Evolutionary conservation across 92 coral and sea anemone species (phyloP).

Genomic region (Actinostola sp.): DNA sequence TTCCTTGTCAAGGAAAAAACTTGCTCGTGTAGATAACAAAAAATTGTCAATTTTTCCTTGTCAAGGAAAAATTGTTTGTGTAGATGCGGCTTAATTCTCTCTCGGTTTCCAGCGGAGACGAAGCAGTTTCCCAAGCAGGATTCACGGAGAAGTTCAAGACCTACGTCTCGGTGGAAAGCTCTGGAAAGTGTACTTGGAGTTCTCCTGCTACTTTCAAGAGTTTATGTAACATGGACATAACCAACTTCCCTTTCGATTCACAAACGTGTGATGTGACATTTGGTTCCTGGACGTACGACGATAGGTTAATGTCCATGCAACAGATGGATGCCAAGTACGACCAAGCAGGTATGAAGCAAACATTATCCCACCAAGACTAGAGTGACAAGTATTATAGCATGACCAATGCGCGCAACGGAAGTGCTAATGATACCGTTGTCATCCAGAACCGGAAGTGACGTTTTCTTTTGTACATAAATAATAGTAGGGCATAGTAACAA

Average conservation of each 20-base stretch:
- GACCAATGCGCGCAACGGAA: no score
- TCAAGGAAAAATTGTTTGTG: no score
- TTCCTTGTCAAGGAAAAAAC: no score
- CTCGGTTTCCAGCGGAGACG: slow-evolving; percentile 68
- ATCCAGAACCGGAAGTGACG: no score
- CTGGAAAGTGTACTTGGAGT: slow-evolving; percentile 83
- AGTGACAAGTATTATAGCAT: no score
- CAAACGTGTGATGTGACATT: slow-evolving; percentile 75
- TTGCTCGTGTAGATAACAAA: no score
- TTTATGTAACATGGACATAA: slow-evolving; percentile 71
- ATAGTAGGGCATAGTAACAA: no score
- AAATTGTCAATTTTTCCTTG: no score
- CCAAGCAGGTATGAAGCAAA: slow-evolving; percentile 52
- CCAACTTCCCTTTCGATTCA: slow-evolving; percentile 76
- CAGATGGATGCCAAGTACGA: slow-evolving; percentile 19
- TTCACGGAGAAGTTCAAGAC: slow-evolving; percentile 86
- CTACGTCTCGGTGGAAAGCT: slow-evolving; percentile 61
- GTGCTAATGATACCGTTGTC: no score
- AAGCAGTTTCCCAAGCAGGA: slow-evolving; percentile 72
- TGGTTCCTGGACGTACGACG: slow-evolving; percentile 90
- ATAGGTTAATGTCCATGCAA: slow-evolving; percentile 38
- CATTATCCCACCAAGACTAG: no score
- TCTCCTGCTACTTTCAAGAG: slow-evolving; percentile 91
- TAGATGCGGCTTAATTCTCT: no score
- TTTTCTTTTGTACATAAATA: no score